Evolutionary conservation across 2,113 vertebrate genomes (phyloP), one percentile per base, ranked within the genome.

Genomic region (Paracanthobrama guichenoti): DNA sequence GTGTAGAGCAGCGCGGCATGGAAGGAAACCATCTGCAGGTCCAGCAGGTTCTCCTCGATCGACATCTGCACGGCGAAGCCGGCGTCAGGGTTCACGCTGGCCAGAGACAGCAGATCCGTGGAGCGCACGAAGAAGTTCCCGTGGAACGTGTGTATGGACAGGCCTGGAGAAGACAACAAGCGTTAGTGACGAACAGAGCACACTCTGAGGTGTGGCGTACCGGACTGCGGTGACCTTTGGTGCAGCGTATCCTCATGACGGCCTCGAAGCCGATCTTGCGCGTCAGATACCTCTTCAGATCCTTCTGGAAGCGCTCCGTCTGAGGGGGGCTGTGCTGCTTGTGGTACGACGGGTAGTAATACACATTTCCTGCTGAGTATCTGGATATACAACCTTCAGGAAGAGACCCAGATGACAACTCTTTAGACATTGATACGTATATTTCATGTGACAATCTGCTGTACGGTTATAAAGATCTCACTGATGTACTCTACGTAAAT

Each of bases 121-220:
- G 98, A 99, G 59, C 97, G 93, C 28, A 99, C 98, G 1, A 99
- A 99, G 94, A 99, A 98, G 94, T 99, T 98, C 42, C 98, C 98
- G n/a, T 99, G 97, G 95, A 99, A 99, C 66, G 97, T 99, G 88
- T 99, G 97, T 92, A 99, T 99, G 91, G 98, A 98, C 89, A 99
- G 93, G 89, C 98, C 98, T 99, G 66, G 13, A 7, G 46, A 42
- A 10, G 2, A 50, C n/a, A 39, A 3, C 6, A 14, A 18, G 16
- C 16, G 16, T 7, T 18, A 53, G 48, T 6, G 48, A 2, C 10
- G 2, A 0, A 44, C 44, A 44, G 44, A 11, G 1, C 44, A 2
- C 9, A 11, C 9, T 11, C 44, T 2, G 44, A 10, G 2, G 11
- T 4, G 44, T 2, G 44, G 11, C 9, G 10, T 10, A 10, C 42